Conservation (phyloP, 2,797 vertebrate genomes). For the Scarus forsteni region DNA sequence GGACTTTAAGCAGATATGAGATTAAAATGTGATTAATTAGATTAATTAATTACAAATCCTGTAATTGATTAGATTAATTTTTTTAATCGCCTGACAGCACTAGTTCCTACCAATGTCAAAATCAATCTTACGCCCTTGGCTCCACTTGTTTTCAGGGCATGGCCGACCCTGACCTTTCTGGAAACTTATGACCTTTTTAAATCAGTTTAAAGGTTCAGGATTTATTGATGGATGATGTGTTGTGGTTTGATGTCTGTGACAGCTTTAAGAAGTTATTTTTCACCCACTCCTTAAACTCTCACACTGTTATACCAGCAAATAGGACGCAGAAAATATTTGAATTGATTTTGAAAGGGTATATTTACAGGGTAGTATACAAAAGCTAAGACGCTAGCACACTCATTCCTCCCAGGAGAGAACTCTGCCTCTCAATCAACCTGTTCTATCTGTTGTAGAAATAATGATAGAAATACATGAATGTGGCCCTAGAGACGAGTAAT, state of each 20-base stretch:
- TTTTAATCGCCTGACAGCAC: no score
- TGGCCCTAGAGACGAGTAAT: conserved; percentile 41
- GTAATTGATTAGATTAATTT: no score
- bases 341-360: neutral
- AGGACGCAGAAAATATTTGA: neutral
- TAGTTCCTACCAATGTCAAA: no score
- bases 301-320: neutral
- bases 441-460: conserved; percentile 33
- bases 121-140: no score
- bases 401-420: conserved; percentile 2
- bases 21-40: no score
- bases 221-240: no score
- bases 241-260: neutral
- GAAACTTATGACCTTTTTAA: no score
- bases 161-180: no score
- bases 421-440: conserved; percentile 30
- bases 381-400: conserved; percentile 6
- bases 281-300: neutral
- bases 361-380: conserved; percentile 7
- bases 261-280: neutral
- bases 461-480: conserved; percentile 39
- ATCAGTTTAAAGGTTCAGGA: no score
- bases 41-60: no score
- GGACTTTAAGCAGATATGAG: no score
- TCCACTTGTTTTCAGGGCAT: no score